Evolutionary conservation across 2,113 vertebrate species (phyloP).

Genomic region (Cygnus atratus): DNA sequence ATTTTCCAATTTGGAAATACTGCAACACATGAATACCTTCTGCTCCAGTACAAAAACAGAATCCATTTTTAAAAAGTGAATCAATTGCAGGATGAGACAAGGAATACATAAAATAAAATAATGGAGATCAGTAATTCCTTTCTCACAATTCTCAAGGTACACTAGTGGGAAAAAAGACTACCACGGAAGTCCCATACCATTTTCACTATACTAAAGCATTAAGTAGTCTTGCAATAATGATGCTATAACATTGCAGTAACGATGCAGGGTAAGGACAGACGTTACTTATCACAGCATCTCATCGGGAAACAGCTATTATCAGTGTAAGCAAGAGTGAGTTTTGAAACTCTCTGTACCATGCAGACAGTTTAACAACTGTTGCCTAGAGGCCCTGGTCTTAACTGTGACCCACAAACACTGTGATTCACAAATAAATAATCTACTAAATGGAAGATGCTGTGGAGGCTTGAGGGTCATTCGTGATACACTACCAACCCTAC

Average conservation of each 20-base stretch:
- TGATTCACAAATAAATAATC: neutral
- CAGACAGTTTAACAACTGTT: neutral
- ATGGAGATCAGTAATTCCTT: neutral
- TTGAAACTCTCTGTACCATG: neutral
- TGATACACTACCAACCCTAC: neutral
- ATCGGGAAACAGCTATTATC: neutral
- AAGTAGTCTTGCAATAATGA: neutral
- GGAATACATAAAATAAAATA: neutral
- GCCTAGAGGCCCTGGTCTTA: neutral
- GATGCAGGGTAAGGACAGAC: neutral
- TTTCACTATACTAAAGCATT: neutral
- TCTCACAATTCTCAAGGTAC: neutral
- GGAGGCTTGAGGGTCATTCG: neutral
- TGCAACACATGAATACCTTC: neutral
- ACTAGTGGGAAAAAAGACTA: neutral
- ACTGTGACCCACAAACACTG: neutral
- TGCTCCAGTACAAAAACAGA: neutral
- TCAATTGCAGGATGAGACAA: slow-evolving; percentile 10
- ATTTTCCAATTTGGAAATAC: slow-evolving; percentile 17
- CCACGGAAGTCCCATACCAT: neutral
- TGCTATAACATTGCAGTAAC: neutral
- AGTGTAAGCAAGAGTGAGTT: neutral
- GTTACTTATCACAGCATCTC: neutral
- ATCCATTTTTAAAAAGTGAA: neutral
- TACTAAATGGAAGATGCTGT: neutral